Evolutionary conservation across 2,888 invertebrate species (phyloP).

Genomic region (Helleia helle): DNA sequence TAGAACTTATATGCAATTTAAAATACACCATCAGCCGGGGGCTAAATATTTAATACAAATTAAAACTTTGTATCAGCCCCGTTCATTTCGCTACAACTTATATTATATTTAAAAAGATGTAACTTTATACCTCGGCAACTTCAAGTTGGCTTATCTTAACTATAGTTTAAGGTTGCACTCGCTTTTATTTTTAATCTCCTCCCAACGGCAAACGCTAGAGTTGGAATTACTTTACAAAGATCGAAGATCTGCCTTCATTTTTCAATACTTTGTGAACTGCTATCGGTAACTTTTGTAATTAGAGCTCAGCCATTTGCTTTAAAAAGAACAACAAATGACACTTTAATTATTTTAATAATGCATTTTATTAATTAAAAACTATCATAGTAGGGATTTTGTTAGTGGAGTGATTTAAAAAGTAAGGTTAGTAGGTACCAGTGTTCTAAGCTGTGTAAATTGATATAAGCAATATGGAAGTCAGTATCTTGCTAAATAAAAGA

Average conservation of each 20-base stretch:
- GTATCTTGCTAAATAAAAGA: too few relatives aligned
- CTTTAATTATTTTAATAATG: neutral
- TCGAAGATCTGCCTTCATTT: slow-evolving; percentile 61
- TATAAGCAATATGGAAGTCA: too few relatives aligned
- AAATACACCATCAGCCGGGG: too few relatives aligned
- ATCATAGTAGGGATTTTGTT: too few relatives aligned
- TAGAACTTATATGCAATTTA: too few relatives aligned
- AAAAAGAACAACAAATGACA: slow-evolving; percentile 21
- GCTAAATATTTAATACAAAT: slow-evolving; percentile 1
- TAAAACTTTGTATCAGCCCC: neutral
- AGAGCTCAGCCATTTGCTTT: slow-evolving; percentile 16
- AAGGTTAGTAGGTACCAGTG: too few relatives aligned
- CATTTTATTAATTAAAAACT: too few relatives aligned
- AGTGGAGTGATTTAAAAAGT: too few relatives aligned
- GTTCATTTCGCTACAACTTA: slow-evolving; percentile 20
- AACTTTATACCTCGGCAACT: slow-evolving; percentile 42
- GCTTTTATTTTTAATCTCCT: slow-evolving; percentile 61
- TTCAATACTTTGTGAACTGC: slow-evolving; percentile 58
- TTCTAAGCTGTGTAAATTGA: too few relatives aligned
- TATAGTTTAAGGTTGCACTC: slow-evolving; percentile 50
- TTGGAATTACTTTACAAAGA: slow-evolving; percentile 65
- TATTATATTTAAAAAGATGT: slow-evolving; percentile 37
- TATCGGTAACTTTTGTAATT: slow-evolving; percentile 51
- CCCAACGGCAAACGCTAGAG: slow-evolving; percentile 49
- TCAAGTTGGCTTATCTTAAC: slow-evolving; percentile 51